Percentiles rank a stretch among this genome's conserved stretches.
These are phyloP conservation scores for Euwallacea fornicatus DNA, from an alignment of 1,140 invertebrate genomes.

Conservation along the genomic window DNA sequence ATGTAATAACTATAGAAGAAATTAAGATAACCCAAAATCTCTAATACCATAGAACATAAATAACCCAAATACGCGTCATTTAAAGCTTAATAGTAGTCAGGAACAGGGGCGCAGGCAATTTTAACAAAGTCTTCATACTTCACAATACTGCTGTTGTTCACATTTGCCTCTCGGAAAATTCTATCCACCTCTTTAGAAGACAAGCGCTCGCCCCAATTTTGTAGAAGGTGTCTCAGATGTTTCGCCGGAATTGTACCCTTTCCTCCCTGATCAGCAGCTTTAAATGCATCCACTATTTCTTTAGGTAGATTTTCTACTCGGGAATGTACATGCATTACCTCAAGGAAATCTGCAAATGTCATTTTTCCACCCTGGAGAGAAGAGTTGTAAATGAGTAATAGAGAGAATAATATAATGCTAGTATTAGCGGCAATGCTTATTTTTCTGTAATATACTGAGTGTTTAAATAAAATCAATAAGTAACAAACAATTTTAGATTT, in stretches of 20 bases:
- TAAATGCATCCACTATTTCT: constrained; percentile 88
- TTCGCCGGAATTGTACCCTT: constrained; percentile 77
- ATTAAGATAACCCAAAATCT: too few relatives aligned
- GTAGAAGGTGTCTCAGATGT: constrained; percentile 84
- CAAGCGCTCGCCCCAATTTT: constrained; percentile 89
- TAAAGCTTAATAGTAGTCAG: constrained; percentile 82
- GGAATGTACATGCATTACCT: constrained; percentile 92
- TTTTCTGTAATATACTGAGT: constrained; percentile 5
- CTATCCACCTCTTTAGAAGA: constrained; percentile 92
- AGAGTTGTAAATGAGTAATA: constrained; percentile 26
- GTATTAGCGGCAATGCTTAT: constrained; percentile 2
- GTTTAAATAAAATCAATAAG: too few relatives aligned
- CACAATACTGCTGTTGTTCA: constrained; percentile 77
- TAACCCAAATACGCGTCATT: neutral
- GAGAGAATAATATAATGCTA: neutral
- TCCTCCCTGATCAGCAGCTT: constrained; percentile 74
- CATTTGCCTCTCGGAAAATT: constrained; percentile 90
- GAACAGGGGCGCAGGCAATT: constrained; percentile 89
- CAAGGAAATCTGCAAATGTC: constrained; percentile 93
- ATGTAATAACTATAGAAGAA: neutral
- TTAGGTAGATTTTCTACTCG: constrained; percentile 82
- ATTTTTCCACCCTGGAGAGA: constrained; percentile 76
- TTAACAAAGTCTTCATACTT: constrained; percentile 93
- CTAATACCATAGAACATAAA: neutral
- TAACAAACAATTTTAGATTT: too few relatives aligned